Evolutionary conservation across 2,113 vertebrate genomes (phyloP).

Genomic region (Condylura cristata): DNA sequence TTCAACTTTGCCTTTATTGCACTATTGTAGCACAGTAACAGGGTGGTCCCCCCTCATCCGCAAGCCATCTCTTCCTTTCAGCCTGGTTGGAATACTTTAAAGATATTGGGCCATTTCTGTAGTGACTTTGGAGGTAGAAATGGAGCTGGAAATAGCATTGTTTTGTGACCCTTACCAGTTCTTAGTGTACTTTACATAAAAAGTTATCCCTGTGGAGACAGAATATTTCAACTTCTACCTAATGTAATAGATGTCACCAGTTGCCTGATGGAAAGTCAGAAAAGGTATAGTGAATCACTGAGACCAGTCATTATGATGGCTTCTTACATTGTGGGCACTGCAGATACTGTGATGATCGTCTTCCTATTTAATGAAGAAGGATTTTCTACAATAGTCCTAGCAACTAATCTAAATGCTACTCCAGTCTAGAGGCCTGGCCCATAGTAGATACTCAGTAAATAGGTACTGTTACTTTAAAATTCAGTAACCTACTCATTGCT

Average conservation of each 20-base stretch:
- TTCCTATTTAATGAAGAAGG: neutral
- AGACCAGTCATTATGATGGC: neutral
- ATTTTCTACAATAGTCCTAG: neutral
- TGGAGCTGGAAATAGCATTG: neutral
- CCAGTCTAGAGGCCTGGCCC: neutral
- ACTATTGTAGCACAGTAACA: neutral
- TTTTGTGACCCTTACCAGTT: slow-evolving; percentile 18
- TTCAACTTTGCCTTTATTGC: slow-evolving; percentile 4
- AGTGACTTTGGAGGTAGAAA: slow-evolving; percentile 29
- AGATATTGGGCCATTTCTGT: neutral
- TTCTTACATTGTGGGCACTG: neutral
- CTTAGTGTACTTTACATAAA: neutral
- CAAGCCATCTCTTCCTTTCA: neutral
- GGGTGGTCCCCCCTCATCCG: no score
- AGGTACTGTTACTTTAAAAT: neutral
- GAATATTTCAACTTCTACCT: neutral
- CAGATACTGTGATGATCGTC: neutral
- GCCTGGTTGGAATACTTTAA: neutral
- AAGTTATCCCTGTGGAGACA: slow-evolving; percentile 2
- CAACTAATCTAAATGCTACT: no score
- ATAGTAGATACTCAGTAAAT: neutral
- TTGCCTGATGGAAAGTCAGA: neutral
- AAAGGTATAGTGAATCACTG: neutral
- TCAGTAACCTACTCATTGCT: neutral
- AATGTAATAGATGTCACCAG: neutral